phyloP scores from a whole-genome alignment of 2,888 invertebrate species.

The Daptonema setosum region DNA sequence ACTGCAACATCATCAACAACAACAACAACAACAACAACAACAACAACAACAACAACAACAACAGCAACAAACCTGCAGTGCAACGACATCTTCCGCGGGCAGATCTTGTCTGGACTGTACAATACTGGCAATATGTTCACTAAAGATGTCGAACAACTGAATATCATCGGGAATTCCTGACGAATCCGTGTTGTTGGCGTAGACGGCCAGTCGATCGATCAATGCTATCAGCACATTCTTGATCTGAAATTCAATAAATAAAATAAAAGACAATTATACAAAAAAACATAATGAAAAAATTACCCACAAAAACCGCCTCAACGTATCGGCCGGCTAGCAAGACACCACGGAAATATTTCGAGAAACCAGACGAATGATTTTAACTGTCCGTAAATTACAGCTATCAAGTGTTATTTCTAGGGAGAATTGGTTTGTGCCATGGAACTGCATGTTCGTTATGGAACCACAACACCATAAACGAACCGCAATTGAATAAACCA shows the following conservation, averaged over 20 bases:
- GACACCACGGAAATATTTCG: no score
- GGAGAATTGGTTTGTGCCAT: no score
- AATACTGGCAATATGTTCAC: conserved; percentile 7
- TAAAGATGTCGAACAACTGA: conserved; percentile 89
- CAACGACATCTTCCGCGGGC: conserved; percentile 81
- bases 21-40: no score
- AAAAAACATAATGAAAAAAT: neutral
- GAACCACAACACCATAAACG: no score
- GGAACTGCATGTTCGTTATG: no score
- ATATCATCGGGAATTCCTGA: conserved; percentile 58
- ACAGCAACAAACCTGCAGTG: conserved; percentile 52
- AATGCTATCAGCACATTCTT: conserved; percentile 91
- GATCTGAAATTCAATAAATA: conserved; percentile 43
- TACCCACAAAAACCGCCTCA: neutral
- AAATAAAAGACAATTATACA: neutral
- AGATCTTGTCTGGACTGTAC: conserved; percentile 67
- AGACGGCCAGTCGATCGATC: conserved; percentile 44
- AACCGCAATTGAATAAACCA: no score
- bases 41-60: neutral
- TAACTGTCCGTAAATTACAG: no score
- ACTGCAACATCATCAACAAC: no score
- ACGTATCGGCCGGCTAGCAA: no score
- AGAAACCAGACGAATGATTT: no score
- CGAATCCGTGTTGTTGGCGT: conserved; percentile 23
- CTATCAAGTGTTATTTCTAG: no score